phyloP scores from a whole-genome alignment of 2,888 invertebrate species.

The Ennomos fuscantarius region DNA sequence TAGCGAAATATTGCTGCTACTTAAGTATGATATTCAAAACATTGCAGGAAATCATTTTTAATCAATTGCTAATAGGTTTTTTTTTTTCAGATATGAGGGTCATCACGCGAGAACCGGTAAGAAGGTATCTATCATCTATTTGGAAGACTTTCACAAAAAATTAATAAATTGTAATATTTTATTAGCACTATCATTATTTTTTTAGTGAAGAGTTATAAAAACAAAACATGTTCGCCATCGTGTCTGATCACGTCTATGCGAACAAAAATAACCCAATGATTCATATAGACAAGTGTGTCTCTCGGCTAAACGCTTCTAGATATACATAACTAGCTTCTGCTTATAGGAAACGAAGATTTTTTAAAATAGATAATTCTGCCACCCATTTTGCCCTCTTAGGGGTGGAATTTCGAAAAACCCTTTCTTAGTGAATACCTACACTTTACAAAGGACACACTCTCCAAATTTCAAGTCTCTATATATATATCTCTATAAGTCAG shows the following conservation, averaged over 20 bases:
- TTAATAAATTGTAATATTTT: slow-evolving; percentile 11
- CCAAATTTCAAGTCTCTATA: too few species aligned
- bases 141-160: slow-evolving; percentile 10
- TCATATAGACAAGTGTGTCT: slow-evolving; percentile 46
- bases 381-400: too few species aligned
- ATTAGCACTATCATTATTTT: slow-evolving; percentile 16
- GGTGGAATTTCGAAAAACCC: too few species aligned
- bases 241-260: slow-evolving; percentile 44
- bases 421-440: too few species aligned
- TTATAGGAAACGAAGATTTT: too few species aligned
- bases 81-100: slow-evolving; percentile 3
- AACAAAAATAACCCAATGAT: slow-evolving; percentile 42
- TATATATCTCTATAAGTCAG: too few species aligned
- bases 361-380: too few species aligned
- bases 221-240: slow-evolving; percentile 44
- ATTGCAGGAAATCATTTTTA: slow-evolving; percentile 5
- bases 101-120: slow-evolving; percentile 6
- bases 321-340: too few species aligned
- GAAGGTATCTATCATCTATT: slow-evolving; percentile 1
- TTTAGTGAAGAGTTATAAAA: slow-evolving; percentile 33
- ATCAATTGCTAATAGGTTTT: slow-evolving; percentile 12
- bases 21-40: slow-evolving; percentile 9
- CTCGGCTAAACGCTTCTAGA: not conserved
- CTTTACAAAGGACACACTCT: too few species aligned
- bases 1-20: not conserved